Evolutionary conservation across 2,113 vertebrate species (phyloP), one percentile per base, ranked within the genome.

Genomic region (Sclerurus mexicanus): DNA sequence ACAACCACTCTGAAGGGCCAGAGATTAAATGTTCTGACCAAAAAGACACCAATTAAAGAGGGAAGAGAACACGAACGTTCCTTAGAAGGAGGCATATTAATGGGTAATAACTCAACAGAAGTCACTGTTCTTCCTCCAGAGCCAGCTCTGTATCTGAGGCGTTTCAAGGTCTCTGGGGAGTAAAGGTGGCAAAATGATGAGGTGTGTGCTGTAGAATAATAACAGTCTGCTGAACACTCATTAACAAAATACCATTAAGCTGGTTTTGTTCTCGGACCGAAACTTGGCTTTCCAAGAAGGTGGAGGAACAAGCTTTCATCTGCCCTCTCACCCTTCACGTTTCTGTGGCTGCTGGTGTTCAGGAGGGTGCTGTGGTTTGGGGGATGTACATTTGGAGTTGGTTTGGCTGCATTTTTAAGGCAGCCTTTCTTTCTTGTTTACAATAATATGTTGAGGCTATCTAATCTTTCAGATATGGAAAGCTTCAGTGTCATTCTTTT

Each of bases 31-130:
- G 60, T 89, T 86, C 76, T 73, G 73, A 82, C 73, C 10, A 6
- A 90, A 90, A 90, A 82, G 72, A 60, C 63, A 87, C 14, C 77
- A 86, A 82, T 94, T 88, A 96, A 85, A 77, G 53, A 72, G 75
- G 39, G 42, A 90, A 86, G 46, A 58, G 73, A 89, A 67, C 28
- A 44, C 66, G 68, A 94, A 12, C 8, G 5, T 84, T 62, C 62
- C 47, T 60, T 85, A 91, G 80, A 91, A 90, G 92, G 12, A 79
- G 44, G 16, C 14, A 23, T 77, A 58, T 94, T 95, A 89, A 92
- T 90, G 3, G 2, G 14, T 87, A 87, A 60, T 83, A 87, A 56
- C 40, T 64, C 2, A 6, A 30, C 56, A 44, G 24, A 93, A 88
- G 55, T 90, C 71, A 44, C 24, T 73, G 60, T 27, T 89, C 28